These are phyloP conservation scores for Calameuta pallipes DNA, from an alignment of 2,888 invertebrate species.

Conservation along the genomic window DNA sequence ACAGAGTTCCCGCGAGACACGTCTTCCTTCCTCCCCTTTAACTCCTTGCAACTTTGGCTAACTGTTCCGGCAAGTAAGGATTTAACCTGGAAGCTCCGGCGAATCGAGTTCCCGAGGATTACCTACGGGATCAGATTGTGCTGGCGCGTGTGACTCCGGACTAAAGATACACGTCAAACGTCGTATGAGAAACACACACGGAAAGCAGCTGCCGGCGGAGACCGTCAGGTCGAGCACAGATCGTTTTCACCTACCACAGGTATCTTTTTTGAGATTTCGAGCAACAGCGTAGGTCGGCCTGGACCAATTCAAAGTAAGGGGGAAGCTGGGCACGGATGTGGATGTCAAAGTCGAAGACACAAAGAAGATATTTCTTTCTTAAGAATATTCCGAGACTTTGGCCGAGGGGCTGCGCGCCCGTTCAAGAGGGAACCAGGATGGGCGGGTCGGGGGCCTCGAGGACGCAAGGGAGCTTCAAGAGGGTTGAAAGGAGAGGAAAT, in stretches of 20 bases:
- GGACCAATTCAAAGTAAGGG: neutral
- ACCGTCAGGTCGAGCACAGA: no score
- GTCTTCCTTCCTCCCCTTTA: neutral
- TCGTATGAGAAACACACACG: fast-evolving
- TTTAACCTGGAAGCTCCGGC: neutral
- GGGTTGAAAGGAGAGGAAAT: constrained; percentile 30
- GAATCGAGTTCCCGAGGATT: neutral
- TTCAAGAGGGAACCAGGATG: neutral
- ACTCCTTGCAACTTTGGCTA: neutral
- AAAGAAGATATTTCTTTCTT: neutral
- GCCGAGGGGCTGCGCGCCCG: neutral
- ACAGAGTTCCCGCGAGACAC: neutral
- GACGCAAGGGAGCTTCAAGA: constrained; percentile 16
- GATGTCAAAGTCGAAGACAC: neutral
- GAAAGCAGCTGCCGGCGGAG: neutral
- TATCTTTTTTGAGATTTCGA: no score
- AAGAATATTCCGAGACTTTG: neutral
- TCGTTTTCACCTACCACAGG: no score
- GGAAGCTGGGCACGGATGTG: neutral
- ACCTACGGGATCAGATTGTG: neutral
- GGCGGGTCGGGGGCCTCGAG: neutral
- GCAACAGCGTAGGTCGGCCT: no score
- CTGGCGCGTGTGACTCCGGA: neutral
- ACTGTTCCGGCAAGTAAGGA: neutral
- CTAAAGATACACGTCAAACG: neutral